Evolutionary conservation across 2,888 invertebrate genomes (phyloP), one percentile per base, ranked within the genome.

Genomic region (Lysandra bellargus): DNA sequence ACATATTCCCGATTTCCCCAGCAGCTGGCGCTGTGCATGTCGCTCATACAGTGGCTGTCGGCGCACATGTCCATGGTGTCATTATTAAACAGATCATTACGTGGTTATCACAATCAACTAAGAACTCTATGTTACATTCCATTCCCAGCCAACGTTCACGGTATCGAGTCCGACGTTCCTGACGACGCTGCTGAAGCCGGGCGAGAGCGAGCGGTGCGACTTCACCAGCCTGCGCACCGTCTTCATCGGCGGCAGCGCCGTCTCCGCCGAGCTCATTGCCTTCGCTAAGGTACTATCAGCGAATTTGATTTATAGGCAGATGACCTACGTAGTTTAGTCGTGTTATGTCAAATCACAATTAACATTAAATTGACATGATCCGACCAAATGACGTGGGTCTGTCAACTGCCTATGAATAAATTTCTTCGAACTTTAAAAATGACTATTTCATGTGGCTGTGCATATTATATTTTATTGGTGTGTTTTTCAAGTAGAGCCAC

Each of bases 11-110:
- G 1, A 85, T 84, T 0, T 90, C 89, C 0, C 86, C 85, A 23
- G 4, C 82, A 82, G 1, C 57, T 87, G 79, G 82, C 80, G 1
- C n/a, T 89, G 0, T 60, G 88, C 1, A 78, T 84, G 0, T 86
- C 91, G 0, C 89, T 90, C 0, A 81, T 88, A 1, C 90, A 91
- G 75, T 91, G 91, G 91, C 78, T 89, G 33, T 84, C 91, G 1
- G 89, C 89, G 0, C 69, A 84, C 1, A 72, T 86, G 2, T 79
- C 84, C 37, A 87, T 84, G 17, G 79, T 86, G 0, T 44, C 44
- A 9, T 49, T 9, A 40, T 40, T 9, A 9, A 44, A 53, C 53
- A 14, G 14, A 14, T 14, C 53, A 53, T 53, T 14, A 53, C 53
- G 53, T 44, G 44, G 1, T 44, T 9, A 44, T 9, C 44, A 9